Evolutionary conservation across 2,888 invertebrate species (phyloP).

Genomic region (Tiliacea citrago): DNA sequence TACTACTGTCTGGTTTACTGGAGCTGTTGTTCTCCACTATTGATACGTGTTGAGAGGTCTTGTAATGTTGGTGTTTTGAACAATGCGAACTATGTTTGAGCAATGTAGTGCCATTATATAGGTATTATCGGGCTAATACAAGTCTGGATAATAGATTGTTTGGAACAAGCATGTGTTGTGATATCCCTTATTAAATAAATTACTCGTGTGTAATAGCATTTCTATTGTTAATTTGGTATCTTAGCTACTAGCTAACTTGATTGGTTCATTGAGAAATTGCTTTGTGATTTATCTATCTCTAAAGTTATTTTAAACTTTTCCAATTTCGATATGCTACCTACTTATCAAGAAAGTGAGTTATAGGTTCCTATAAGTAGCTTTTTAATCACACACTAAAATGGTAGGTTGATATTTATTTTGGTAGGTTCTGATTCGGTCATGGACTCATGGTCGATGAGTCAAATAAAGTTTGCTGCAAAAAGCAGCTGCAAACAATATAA

Average conservation of each 20-base stretch:
- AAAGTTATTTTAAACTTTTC: neutral
- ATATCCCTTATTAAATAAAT: conserved; percentile 70
- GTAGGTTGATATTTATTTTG: neutral
- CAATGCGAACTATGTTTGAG: conserved; percentile 79
- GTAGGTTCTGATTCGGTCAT: neutral
- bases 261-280: conserved; percentile 16
- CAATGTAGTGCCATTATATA: conserved; percentile 76
- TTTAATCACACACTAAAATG: neutral
- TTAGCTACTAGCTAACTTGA: conserved; percentile 26
- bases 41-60: conserved; percentile 62
- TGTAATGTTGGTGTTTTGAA: conserved; percentile 68
- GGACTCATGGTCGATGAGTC: too few relatives aligned
- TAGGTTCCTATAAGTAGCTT: neutral
- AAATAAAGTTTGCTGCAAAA: neutral
- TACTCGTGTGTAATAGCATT: conserved; percentile 51
- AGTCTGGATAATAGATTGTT: conserved; percentile 72
- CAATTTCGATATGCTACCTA: neutral
- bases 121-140: conserved; percentile 71
- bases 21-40: conserved; percentile 72
- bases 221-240: conserved; percentile 52
- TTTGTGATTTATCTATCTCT: neutral
- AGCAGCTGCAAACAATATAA: neutral
- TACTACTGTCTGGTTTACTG: conserved; percentile 71
- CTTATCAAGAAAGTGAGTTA: neutral
- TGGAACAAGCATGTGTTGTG: conserved; percentile 71